phyloP scores from a whole-genome alignment of 2,888 invertebrate genomes.

The Elmis aenea region DNA sequence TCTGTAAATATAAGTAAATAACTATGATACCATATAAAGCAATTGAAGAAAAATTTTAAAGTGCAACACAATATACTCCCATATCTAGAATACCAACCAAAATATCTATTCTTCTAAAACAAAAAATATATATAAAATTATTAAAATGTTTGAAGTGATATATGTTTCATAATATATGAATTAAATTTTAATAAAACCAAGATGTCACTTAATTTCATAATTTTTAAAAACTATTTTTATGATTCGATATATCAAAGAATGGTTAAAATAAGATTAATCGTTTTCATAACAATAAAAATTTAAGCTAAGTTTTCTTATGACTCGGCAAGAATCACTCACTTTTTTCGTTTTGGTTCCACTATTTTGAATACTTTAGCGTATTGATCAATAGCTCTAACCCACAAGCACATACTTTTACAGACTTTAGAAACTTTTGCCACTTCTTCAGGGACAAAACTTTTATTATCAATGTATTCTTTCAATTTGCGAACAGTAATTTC shows the following conservation, averaged over 20 bases:
- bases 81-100: neutral
- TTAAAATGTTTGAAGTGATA: too few relatives aligned
- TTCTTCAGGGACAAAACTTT: constrained; percentile 78
- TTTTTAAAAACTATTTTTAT: constrained; percentile 1
- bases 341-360: constrained; percentile 82
- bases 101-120: too few relatives aligned
- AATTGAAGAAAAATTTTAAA: constrained; percentile 2
- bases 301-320: neutral
- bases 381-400: constrained; percentile 87
- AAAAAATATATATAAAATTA: too few relatives aligned
- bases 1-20: constrained; percentile 42
- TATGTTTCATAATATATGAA: too few relatives aligned
- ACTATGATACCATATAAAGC: too few relatives aligned
- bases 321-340: constrained; percentile 48
- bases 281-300: constrained; percentile 1
- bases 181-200: too few relatives aligned
- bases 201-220: too few relatives aligned
- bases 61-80: constrained; percentile 2
- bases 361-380: constrained; percentile 82
- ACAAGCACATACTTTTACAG: constrained; percentile 85
- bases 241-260: constrained; percentile 2
- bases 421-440: constrained; percentile 84
- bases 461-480: constrained; percentile 76
- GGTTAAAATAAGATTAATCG: constrained; percentile 1
- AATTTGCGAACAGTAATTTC: constrained; percentile 72